Evolutionary conservation across 2,113 vertebrate genomes (phyloP), one percentile per base, ranked within the genome.

Genomic region (Genyomyrus donnyi): DNA sequence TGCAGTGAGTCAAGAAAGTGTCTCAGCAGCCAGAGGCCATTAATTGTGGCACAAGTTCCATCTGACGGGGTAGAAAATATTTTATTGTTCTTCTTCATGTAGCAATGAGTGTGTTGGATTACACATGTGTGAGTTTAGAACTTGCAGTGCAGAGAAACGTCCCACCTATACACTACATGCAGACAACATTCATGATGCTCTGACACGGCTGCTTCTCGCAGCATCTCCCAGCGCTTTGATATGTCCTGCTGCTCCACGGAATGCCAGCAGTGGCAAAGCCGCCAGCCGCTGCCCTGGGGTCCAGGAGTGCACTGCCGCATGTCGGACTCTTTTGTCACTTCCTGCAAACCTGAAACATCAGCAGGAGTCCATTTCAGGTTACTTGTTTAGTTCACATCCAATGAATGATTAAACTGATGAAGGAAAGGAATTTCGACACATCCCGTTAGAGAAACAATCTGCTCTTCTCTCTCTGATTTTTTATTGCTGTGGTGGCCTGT

Each of bases 331-430:
- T 11, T 52, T 50, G 35, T 31, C 85, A 77, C 66, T 13, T 90
- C 70, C 49, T 49, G 89, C 39, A 15, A 70, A 50, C 89, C 50
- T 39, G 52, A 86, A 50, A 45, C 66, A 77, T 95, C 94, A 93
- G 94, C 94, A 91, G 93, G 94, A 95, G 94, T 92, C 93, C 93
- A 90, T 48, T 90, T 88, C 90, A 58, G 91, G 92, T 91, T 94
- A 94, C 91, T 96, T 94, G 95, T 94, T 62, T 94, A 96, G 96
- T 96, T 93, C 95, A 84, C 74, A 95, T 96, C 95, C 93, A 94
- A 95, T 94, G 95, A 95, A 93, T 97, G 96, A 96, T 96, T 96
- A 96, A 95, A 95, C 91, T 94, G 95, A 95, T 96, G 95, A 95
- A 95, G 95, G 95, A 95, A 94, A 94, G 94, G 21, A 15, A 83